Evolutionary conservation across 2,888 invertebrate genomes (phyloP).

Genomic region (Synanthedon tipuliformis): DNA sequence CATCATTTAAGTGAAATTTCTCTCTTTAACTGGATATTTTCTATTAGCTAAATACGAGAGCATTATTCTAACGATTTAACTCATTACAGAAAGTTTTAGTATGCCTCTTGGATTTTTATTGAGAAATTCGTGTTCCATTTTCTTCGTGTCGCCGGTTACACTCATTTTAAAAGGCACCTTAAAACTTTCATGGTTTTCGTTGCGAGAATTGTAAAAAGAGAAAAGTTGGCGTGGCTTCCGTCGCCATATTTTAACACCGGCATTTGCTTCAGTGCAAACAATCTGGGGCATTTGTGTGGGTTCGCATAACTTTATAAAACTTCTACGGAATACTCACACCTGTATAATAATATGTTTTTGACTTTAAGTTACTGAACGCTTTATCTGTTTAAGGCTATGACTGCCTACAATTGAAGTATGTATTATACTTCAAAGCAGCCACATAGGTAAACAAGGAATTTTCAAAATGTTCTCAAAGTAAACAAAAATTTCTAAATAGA

Average conservation of each 20-base stretch:
- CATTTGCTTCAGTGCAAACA: slow-evolving; percentile 27
- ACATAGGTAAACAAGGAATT: too few relatives aligned
- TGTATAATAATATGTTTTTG: slow-evolving; percentile 16
- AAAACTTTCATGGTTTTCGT: slow-evolving; percentile 27
- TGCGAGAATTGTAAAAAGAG: slow-evolving; percentile 30
- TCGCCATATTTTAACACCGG: slow-evolving; percentile 16
- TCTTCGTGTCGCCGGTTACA: not conserved
- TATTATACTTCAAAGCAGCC: too few relatives aligned
- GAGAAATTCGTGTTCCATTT: not conserved
- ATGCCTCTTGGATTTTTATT: too few relatives aligned
- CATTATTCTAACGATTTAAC: too few relatives aligned
- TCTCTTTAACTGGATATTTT: not conserved
- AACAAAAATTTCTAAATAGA: too few relatives aligned
- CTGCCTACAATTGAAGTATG: too few relatives aligned
- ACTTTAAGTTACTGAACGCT: too few relatives aligned
- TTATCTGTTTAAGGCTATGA: too few relatives aligned
- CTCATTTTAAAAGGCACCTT: slow-evolving; percentile 22
- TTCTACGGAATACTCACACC: slow-evolving; percentile 21
- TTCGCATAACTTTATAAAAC: slow-evolving; percentile 39
- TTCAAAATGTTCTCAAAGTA: too few relatives aligned
- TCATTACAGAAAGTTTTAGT: too few relatives aligned
- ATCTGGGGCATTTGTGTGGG: slow-evolving; percentile 31
- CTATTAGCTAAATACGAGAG: not conserved
- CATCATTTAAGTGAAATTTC: not conserved
- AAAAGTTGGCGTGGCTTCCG: slow-evolving; percentile 40